Evolutionary conservation across 2,113 vertebrate species (phyloP).

Genomic region (Meriones unguiculatus): DNA sequence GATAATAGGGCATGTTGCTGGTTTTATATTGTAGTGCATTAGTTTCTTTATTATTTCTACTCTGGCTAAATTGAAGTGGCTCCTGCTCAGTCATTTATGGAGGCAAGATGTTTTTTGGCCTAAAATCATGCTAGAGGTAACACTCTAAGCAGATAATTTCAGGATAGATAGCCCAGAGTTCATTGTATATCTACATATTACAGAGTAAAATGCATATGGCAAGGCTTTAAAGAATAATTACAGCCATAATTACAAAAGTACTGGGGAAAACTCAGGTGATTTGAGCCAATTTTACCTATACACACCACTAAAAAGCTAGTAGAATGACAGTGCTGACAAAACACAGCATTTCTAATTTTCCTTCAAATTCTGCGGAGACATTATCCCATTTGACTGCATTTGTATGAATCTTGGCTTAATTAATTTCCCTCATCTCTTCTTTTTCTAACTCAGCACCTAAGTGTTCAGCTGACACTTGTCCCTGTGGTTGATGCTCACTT

Average conservation of each 20-base stretch:
- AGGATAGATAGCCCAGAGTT: neutral
- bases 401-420: neutral
- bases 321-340: neutral
- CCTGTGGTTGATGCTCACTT: neutral
- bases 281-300: neutral
- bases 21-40: neutral
- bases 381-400: neutral
- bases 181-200: neutral
- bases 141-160: neutral
- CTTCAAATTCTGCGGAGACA: neutral
- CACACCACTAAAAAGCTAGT: neutral
- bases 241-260: neutral
- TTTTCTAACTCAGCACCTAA: neutral
- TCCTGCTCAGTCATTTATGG: slow-evolving; percentile 6
- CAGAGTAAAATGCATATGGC: neutral
- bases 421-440: neutral
- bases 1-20: neutral
- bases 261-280: neutral
- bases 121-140: neutral
- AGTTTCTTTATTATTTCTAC: slow-evolving; percentile 31
- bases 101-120: slow-evolving; percentile 1
- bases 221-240: slow-evolving; percentile 6
- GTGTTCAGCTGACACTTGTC: neutral
- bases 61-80: slow-evolving; percentile 24
- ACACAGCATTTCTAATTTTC: neutral